phyloP scores from a whole-genome alignment of 2,888 invertebrate species.

The Diarsia mendica region DNA sequence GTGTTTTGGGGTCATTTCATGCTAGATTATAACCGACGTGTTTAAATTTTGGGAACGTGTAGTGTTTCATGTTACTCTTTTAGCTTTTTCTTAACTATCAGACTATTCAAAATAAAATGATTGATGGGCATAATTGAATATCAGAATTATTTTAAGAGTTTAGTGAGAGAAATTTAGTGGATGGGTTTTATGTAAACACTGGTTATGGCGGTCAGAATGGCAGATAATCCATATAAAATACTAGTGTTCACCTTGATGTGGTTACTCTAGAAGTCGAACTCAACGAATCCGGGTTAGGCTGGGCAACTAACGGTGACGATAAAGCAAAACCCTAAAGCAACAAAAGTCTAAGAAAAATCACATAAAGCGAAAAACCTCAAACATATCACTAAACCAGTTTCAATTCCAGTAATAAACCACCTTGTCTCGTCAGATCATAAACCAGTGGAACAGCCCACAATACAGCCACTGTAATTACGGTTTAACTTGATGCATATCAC shows the following conservation, averaged over 20 bases:
- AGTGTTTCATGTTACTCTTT: neutral
- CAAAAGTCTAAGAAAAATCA: neutral
- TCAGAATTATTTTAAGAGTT: too few species aligned
- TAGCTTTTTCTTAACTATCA: neutral
- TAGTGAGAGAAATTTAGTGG: too few species aligned
- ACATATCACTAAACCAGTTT: neutral
- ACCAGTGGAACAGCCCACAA: conserved; percentile 21
- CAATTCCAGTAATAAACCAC: conserved; percentile 9
- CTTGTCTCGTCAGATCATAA: conserved; percentile 25
- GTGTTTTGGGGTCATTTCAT: neutral
- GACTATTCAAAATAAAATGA: neutral
- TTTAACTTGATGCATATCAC: conserved; percentile 51
- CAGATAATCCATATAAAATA: neutral
- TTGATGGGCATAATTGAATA: neutral
- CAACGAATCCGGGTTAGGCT: fast-evolving
- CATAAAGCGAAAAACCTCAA: neutral
- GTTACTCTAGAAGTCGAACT: neutral
- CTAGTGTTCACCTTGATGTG: neutral
- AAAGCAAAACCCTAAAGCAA: neutral
- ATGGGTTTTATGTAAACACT: neutral
- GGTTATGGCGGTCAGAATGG: neutral
- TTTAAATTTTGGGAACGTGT: neutral
- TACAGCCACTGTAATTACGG: conserved; percentile 29
- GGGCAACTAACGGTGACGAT: neutral
- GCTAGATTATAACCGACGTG: neutral